phyloP scores from a whole-genome alignment of 2,888 invertebrate species.

The Bugula neritina region DNA sequence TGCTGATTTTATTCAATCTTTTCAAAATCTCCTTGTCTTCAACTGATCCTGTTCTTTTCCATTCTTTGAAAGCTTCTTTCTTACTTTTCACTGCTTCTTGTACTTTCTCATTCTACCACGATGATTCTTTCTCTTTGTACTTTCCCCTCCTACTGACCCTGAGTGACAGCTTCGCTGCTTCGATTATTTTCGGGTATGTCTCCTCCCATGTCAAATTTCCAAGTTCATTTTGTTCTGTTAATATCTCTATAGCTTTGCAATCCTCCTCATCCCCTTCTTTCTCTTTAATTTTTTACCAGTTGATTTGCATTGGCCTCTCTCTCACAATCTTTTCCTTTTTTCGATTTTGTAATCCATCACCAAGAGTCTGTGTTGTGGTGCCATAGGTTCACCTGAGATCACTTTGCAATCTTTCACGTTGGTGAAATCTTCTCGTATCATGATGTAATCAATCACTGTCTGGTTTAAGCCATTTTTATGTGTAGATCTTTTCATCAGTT shows the following conservation, averaged over 20 bases:
- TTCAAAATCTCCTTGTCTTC: not conserved
- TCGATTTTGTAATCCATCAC: not conserved
- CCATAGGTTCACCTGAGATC: not conserved
- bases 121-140: constrained; percentile 12
- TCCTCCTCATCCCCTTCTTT: not conserved
- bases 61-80: constrained; percentile 2
- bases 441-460: constrained; percentile 14
- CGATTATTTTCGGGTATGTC: constrained; percentile 2
- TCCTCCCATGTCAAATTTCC: constrained; percentile 3
- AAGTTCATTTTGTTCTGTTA: not conserved
- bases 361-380: constrained; percentile 12
- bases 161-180: constrained; percentile 3
- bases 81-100: constrained; percentile 9
- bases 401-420: not conserved
- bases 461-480: not conserved
- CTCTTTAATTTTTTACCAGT: constrained; percentile 9
- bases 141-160: not conserved
- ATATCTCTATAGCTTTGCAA: not conserved
- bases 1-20: constrained; percentile 15
- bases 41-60: not conserved
- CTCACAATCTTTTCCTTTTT: not conserved
- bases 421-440: not conserved
- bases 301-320: constrained; percentile 5
- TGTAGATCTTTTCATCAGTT: no score
- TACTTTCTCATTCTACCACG: constrained; percentile 7